Percentiles rank a stretch among this genome's conserved stretches.
These are phyloP conservation scores for Corythoichthys intestinalis DNA, from an alignment of 2,113 vertebrate genomes.

Conservation along the genomic window DNA sequence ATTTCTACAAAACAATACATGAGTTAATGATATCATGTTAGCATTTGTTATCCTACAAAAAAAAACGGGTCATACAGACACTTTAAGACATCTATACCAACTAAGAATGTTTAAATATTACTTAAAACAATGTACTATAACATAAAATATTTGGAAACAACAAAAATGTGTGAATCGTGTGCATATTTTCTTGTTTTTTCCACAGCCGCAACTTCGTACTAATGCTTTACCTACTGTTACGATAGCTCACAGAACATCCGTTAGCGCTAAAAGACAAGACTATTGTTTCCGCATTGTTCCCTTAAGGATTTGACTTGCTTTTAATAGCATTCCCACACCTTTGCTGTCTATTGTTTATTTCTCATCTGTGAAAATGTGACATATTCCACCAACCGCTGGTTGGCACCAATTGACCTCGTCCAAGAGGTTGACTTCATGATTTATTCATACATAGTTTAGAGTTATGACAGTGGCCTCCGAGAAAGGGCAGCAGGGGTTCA, in stretches of 20 bases:
- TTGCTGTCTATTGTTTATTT: not conserved
- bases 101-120: not conserved
- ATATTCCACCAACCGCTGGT: not conserved
- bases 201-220: not conserved
- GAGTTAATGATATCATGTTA: too few relatives aligned
- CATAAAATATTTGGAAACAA: not conserved
- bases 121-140: not conserved
- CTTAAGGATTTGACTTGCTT: not conserved
- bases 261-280: not conserved
- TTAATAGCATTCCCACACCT: not conserved
- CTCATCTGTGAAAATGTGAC: not conserved
- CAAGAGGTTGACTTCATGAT: not conserved
- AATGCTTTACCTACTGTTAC: not conserved
- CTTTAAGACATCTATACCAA: too few relatives aligned
- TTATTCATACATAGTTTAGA: not conserved
- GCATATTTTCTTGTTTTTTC: not conserved
- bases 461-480: not conserved
- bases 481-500: not conserved
- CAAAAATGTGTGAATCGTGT: not conserved
- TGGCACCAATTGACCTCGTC: not conserved
- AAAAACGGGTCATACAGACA: too few relatives aligned
- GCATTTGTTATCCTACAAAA: too few relatives aligned
- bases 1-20: not conserved
- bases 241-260: not conserved
- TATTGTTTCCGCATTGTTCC: not conserved